Evolutionary conservation across 2,888 invertebrate species (phyloP).

Genomic region (Chironomus tentans): DNA sequence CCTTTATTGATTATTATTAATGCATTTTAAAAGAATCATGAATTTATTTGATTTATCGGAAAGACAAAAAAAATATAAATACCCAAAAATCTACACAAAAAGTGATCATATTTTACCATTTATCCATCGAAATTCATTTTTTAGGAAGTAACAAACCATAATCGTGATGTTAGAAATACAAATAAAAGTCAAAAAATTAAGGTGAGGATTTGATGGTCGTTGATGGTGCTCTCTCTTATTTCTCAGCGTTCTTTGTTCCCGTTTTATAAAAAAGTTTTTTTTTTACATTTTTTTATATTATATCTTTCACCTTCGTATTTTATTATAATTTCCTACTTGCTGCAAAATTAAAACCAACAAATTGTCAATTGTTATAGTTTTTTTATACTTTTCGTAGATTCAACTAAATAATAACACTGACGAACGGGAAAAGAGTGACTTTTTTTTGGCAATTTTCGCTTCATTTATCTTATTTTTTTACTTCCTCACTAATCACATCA

Average conservation of each 20-base stretch:
- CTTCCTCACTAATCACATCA: too few species aligned
- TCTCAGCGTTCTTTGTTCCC: not conserved
- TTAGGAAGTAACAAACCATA: conserved; percentile 21
- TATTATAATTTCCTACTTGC: not conserved
- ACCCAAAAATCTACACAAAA: not conserved
- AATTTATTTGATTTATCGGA: not conserved
- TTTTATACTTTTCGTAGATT: too few species aligned
- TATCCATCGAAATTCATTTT: conserved; percentile 1
- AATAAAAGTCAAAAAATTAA: conserved; percentile 25
- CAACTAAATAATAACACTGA: too few species aligned
- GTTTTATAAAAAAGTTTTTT: not conserved
- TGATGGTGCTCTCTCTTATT: not conserved
- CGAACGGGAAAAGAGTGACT: too few species aligned
- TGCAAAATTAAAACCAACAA: not conserved
- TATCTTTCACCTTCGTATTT: not conserved
- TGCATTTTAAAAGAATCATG: not conserved
- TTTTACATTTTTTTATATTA: too few species aligned
- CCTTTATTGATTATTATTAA: not conserved
- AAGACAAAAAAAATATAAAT: not conserved
- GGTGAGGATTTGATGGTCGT: conserved; percentile 19
- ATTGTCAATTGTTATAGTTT: not conserved
- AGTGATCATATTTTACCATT: not conserved
- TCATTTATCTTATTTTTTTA: too few species aligned
- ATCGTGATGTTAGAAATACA: conserved; percentile 24
- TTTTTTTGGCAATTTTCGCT: too few species aligned